Evolutionary conservation across 2,113 vertebrate species (phyloP), one percentile per base, ranked within the genome.

Genomic region (Emberiza fucata): DNA sequence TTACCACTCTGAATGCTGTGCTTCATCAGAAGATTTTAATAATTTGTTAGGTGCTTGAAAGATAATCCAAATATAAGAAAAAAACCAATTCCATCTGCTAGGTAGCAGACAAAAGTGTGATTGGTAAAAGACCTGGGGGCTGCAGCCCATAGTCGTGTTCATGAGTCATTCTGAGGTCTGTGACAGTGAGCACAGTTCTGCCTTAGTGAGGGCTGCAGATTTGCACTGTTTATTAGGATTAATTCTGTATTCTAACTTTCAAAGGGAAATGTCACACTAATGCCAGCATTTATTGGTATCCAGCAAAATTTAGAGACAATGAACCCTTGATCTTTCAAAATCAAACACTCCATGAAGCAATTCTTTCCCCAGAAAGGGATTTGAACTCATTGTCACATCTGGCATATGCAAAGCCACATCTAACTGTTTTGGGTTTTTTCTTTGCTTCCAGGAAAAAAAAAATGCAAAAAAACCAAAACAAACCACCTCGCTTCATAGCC

Each of bases 361-460:
- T 76, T 85, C 84, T 94, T 96, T 91, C 48, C 75, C 39, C 84
- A 94, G 80, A 86, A 81, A 71, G 19, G 33, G 78, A 83, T 92
- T 95, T 94, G 91, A 92, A 80, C 87, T 88, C 91, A 75, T 86
- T 92, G 87, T 95, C 87, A 23, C 79, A 86, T 95, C 87, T 96
- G 95, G 91, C 95, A 92, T 68, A 80, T 60, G 75, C 91, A 94
- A 94, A 94, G 50, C 48, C 92, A 92, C 80, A 86, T 96, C 87
- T 96, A 92, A 96, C 93, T 40, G 31, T 20, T 90, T 47, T 3
- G 7, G 22, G 0, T 85, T 93, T 94, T 92, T 60, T 9, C 35
- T 92, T 73, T 77, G 50, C 70, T 96, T 95, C 64, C 89, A 86
- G 91, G 53, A 94, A 77, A 88, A 47, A 88, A 47, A 79, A 90